Percentiles rank a stretch among this genome's conserved stretches.
These are phyloP conservation scores for Drosophila melanocephala DNA, from an alignment of 2,888 invertebrate species.

Conservation along the genomic window DNA sequence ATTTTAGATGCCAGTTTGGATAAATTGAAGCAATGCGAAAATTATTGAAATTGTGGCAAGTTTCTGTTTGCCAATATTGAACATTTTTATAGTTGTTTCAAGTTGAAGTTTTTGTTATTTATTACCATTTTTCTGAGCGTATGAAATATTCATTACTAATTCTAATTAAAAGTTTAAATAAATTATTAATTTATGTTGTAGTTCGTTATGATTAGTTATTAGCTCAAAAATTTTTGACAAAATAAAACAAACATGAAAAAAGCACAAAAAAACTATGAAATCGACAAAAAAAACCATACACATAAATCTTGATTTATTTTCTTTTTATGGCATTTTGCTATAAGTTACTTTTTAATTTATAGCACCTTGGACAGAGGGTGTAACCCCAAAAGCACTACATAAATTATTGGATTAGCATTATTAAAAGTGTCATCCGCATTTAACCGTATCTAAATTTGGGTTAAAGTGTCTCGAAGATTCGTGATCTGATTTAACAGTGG, in stretches of 20 bases:
- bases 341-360: slow-evolving; percentile 45
- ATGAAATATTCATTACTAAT: slow-evolving; percentile 77
- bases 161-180: slow-evolving; percentile 76
- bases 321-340: slow-evolving; percentile 37
- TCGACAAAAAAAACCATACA: slow-evolving; percentile 67
- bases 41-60: slow-evolving; percentile 38
- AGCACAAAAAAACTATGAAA: slow-evolving; percentile 54
- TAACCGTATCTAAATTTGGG: slow-evolving; percentile 15
- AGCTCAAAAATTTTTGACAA: slow-evolving; percentile 74
- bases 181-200: slow-evolving; percentile 83
- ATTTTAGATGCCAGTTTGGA: slow-evolving; percentile 32
- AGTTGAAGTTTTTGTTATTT: slow-evolving; percentile 81
- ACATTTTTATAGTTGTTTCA: slow-evolving; percentile 67
- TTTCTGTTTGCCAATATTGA: slow-evolving; percentile 57
- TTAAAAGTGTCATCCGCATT: slow-evolving; percentile 3
- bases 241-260: slow-evolving; percentile 67
- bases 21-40: slow-evolving; percentile 48
- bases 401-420: slow-evolving; percentile 56
- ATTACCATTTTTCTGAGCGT: slow-evolving; percentile 59
- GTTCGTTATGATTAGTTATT: slow-evolving; percentile 84
- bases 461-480: not conserved
- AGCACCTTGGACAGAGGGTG: slow-evolving; percentile 22
- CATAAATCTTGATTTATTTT: slow-evolving; percentile 63
- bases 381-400: slow-evolving; percentile 35
- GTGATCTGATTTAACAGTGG: not conserved